phyloP scores from a whole-genome alignment of 2,888 invertebrate species.

The Philopedon plagiatum region DNA sequence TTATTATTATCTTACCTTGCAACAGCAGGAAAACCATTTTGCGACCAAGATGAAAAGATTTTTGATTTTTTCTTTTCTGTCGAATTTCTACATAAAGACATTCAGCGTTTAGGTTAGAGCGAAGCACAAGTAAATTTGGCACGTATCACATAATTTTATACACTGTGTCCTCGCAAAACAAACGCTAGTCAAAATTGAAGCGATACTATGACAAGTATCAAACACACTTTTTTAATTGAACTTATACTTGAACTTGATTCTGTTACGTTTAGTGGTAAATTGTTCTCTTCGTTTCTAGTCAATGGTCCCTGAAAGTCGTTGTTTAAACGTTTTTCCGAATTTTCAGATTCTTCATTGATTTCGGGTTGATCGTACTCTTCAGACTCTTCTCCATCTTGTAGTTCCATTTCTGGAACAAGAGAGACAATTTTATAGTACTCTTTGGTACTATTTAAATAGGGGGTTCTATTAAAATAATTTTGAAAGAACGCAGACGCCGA shows the following conservation, averaged over 20 bases:
- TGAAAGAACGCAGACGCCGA: too few species aligned
- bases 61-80: constrained; percentile 25
- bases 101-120: constrained; percentile 56
- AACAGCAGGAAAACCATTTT: constrained; percentile 24
- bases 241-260: constrained; percentile 50
- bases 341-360: constrained; percentile 56
- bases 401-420: constrained; percentile 74
- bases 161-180: constrained; percentile 60
- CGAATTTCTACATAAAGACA: constrained; percentile 33
- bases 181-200: constrained; percentile 61
- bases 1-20: constrained; percentile 37
- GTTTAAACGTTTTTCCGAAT: constrained; percentile 63
- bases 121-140: constrained; percentile 68
- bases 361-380: constrained; percentile 70
- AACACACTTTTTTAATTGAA: constrained; percentile 51
- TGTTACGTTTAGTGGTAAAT: constrained; percentile 57
- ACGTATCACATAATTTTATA: constrained; percentile 64
- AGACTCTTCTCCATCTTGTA: constrained; percentile 71
- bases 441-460: too few species aligned
- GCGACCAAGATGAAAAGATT: constrained; percentile 35
- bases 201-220: constrained; percentile 61
- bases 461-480: too few species aligned
- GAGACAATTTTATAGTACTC: too few species aligned
- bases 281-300: constrained; percentile 72
- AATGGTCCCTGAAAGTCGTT: constrained; percentile 78